Evolutionary conservation across 2,888 invertebrate species (phyloP), one percentile per base, ranked within the genome.

Genomic region (Panopea generosa): DNA sequence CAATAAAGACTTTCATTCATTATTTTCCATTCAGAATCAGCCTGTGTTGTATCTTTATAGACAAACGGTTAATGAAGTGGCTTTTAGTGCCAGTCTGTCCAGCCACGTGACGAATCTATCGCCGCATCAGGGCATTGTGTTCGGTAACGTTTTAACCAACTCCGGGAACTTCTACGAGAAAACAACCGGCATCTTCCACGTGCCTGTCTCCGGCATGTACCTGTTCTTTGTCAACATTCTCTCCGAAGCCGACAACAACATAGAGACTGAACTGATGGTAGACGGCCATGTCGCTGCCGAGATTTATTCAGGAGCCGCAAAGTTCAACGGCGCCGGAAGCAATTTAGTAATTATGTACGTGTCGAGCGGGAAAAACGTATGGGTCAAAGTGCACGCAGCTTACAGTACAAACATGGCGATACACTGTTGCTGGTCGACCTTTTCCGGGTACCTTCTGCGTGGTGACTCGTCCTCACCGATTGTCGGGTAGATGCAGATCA

Each of bases 371-470:
- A 63, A 78, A 45, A 43, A 67, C 14, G 78, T 82, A 11, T 78
- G 78, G 82, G 73, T 76, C n/a, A 63, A 59, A 49, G 69, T 78
- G 27, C 76, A 82, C 29, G 60, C 26, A 2, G 45, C 18, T 16
- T 71, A 18, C 40, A 75, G 79, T 52, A 60, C 57, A 16, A 57
- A 77, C 26, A 59, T 71, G 62, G 24, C 63, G 6, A 59, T 77
- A 1, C 77, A 77, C 43, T 79, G 79, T 40, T 79, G 79, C 57
- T 79, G 67, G 68, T 70, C 75, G 1, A 61, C 79, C 14, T 79
- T 79, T 45, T 68, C 75, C 2, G 79, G 79, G 0, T 65, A 71
- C 47, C 56, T 75, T 9, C 57, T 78, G 45, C 16, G 45, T 4
- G 33, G 11, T 4, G 33, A 33, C 33, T 33, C 33, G 33, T 11